These are phyloP conservation scores for Antheraea mylitta DNA, from an alignment of 1,140 invertebrate genomes.

Conservation along the genomic window DNA sequence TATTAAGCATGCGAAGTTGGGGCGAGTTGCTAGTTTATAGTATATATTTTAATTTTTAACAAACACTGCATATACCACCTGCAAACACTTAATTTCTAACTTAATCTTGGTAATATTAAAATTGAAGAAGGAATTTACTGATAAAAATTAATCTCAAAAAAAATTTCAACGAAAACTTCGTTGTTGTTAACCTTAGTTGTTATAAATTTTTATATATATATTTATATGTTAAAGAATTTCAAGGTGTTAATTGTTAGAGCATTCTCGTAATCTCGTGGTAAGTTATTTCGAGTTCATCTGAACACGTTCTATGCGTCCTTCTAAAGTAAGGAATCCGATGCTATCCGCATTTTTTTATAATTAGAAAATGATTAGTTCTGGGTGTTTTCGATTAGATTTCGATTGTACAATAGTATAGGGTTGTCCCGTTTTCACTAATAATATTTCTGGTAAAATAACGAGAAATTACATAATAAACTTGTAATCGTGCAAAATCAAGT, in stretches of 20 bases:
- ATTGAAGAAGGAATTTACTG: too few relatives aligned
- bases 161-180: too few relatives aligned
- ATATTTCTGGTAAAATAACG: not conserved
- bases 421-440: not conserved
- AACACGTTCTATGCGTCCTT: slow-evolving; percentile 29
- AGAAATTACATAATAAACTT: not conserved
- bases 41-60: too few relatives aligned
- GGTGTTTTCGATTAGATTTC: slow-evolving; percentile 72
- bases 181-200: not conserved
- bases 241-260: slow-evolving; percentile 16
- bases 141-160: too few relatives aligned
- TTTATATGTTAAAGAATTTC: not conserved
- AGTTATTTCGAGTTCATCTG: slow-evolving; percentile 28
- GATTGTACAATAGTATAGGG: slow-evolving; percentile 31
- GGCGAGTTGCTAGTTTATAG: too few relatives aligned
- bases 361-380: slow-evolving; percentile 69
- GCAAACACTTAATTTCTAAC: too few relatives aligned
- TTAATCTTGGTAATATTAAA: too few relatives aligned
- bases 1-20: too few relatives aligned
- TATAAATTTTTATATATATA: not conserved
- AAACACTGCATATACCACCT: too few relatives aligned
- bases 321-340: slow-evolving; percentile 43
- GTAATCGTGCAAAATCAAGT: too few relatives aligned
- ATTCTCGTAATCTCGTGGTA: slow-evolving; percentile 8
- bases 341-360: slow-evolving; percentile 57